Evolutionary conservation across 2,113 vertebrate genomes (phyloP), one percentile per base, ranked within the genome.

Genomic region (Malurus elegans): DNA sequence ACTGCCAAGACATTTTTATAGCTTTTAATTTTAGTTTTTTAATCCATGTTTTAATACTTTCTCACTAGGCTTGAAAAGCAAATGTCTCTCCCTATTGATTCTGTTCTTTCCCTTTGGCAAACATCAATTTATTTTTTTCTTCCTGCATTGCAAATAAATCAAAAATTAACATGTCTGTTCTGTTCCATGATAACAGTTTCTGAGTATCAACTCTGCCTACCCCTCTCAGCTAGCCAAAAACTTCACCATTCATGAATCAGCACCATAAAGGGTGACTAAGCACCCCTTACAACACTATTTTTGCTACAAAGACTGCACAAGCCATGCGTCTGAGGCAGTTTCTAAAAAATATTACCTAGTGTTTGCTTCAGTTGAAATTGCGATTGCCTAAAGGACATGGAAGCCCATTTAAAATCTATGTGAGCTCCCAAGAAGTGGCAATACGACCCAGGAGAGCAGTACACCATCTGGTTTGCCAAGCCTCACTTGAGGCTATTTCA

Each of bases 21-120:
- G 50, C n/a, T 93, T 96, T 96, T 91, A 75, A 66, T 74, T 82
- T 89, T 61, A 28, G 28, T 61, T 85, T 76, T 92, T 56, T 21
- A 36, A 82, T 72, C 89, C 5, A 1, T 72, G 64, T 90, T 94
- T 95, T 91, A 71, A 83, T 92, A 74, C 12, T 48, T 20, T 76
- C 69, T 73, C 58, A 61, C 67, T 57, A 45, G 38, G 24, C 53
- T 90, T 85, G 45, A 67, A 91, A 71, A 95, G 70, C 23, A 87
- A 91, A 42, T 57, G 29, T 50, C 67, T 81, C 94, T 94, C 58
- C 66, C 23, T 90, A 38, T 71, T 93, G 92, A 96, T 78, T 95
- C 53, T 74, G 26, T 78, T 95, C 85, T 79, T 90, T 84, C 81
- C 79, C 36, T 96, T 96, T 71, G 56, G 84, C 61, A 87, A 94